These are phyloP conservation scores for Eueides isabella DNA, from an alignment of 1,140 invertebrate species.

Conservation along the genomic window DNA sequence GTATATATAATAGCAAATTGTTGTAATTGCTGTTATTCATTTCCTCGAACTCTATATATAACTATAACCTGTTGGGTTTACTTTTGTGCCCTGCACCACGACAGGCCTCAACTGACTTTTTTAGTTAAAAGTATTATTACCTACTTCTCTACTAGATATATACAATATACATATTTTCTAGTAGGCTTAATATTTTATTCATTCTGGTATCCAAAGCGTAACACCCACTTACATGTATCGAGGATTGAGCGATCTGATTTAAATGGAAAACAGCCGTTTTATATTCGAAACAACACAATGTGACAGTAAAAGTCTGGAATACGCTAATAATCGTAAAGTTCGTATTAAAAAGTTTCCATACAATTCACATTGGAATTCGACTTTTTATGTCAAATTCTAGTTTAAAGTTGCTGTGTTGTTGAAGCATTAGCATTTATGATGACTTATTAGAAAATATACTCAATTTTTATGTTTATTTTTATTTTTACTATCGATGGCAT, in stretches of 20 bases:
- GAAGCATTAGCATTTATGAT: neutral
- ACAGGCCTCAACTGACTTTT: too few species aligned
- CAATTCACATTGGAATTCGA: neutral
- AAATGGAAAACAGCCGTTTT: conserved; percentile 13
- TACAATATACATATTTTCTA: too few species aligned
- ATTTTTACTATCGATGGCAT: neutral
- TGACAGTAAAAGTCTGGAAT: conserved; percentile 2
- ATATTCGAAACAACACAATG: conserved; percentile 13
- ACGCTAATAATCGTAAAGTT: conserved; percentile 9
- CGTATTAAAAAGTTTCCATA: conserved; percentile 7
- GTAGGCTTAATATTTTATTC: neutral
- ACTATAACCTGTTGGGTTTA: too few species aligned
- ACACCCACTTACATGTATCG: neutral
- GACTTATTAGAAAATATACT: neutral
- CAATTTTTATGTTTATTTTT: neutral
- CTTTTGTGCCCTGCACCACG: too few species aligned
- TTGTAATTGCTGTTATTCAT: too few species aligned
- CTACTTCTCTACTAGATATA: too few species aligned
- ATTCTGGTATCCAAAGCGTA: neutral
- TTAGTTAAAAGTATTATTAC: too few species aligned
- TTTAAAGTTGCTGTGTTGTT: neutral
- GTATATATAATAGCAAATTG: too few species aligned
- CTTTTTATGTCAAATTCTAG: neutral
- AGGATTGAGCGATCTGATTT: conserved; percentile 10
- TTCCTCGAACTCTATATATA: too few species aligned